Conservation (phyloP, 2,113 vertebrate species). For the Propithecus coquereli region DNA sequence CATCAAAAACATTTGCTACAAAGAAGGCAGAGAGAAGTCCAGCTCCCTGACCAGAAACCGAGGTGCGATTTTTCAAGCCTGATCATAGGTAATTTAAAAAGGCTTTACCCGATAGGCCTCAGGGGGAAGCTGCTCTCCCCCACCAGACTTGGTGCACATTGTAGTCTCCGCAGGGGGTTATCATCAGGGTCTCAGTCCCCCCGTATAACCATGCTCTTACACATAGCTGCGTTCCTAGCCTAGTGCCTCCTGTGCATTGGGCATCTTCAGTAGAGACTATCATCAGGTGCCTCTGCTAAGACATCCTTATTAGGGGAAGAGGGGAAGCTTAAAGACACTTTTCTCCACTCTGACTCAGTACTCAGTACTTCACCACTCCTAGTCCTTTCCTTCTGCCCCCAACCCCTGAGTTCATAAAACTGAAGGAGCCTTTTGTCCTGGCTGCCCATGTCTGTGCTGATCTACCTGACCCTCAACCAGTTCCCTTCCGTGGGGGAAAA, state of each 20-base stretch:
- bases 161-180: neutral
- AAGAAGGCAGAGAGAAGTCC: neutral
- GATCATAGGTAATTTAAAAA: neutral
- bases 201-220: fast-evolving
- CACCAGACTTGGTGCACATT: neutral
- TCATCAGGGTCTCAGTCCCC: neutral
- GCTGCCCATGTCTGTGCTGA: neutral
- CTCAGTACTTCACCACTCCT: neutral
- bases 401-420: neutral
- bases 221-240: fast-evolving
- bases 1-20: neutral
- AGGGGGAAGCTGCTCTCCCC: neutral
- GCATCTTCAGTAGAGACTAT: neutral
- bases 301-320: neutral
- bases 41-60: neutral
- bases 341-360: neutral
- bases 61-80: neutral
- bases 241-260: neutral
- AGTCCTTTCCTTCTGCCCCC: neutral
- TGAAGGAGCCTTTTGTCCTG: neutral
- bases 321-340: neutral
- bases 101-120: neutral
- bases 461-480: neutral
- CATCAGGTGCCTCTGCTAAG: neutral
- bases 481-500: neutral